A percentile compares a stretch with the other conserved stretches of the same genome.
Evolutionary conservation across 2,888 invertebrate species (phyloP).

Genomic region (Thecophora atra): DNA sequence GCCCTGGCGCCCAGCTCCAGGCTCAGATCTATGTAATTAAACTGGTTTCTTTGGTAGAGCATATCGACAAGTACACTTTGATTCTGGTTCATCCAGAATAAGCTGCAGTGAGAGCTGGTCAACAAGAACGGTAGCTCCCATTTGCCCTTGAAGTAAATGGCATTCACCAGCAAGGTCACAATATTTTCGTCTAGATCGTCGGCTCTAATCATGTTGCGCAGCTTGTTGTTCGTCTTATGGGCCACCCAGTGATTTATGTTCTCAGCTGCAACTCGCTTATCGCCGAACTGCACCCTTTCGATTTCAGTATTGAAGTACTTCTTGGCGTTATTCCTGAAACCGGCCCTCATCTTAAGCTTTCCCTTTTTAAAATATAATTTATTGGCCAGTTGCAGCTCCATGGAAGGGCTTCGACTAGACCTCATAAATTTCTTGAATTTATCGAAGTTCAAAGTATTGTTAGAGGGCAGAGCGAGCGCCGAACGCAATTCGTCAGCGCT

Average conservation of each 20-base stretch:
- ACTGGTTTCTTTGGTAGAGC: constrained; percentile 73
- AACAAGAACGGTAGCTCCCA: constrained; percentile 79
- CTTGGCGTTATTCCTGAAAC: constrained; percentile 71
- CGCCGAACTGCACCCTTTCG: constrained; percentile 72
- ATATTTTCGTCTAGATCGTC: constrained; percentile 68
- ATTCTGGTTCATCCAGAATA: constrained; percentile 73
- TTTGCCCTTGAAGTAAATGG: constrained; percentile 86
- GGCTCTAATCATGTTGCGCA: constrained; percentile 78
- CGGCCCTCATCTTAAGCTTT: constrained; percentile 68
- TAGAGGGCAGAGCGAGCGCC: constrained; percentile 43
- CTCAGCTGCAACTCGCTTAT: constrained; percentile 67
- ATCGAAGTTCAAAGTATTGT: constrained; percentile 18
- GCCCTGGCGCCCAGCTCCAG: constrained; percentile 70
- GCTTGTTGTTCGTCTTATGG: constrained; percentile 82
- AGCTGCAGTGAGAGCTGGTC: constrained; percentile 69
- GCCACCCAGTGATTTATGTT: constrained; percentile 86
- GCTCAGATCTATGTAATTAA: constrained; percentile 67
- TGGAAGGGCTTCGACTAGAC: not conserved
- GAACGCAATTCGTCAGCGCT: constrained; percentile 50
- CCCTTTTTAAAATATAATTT: constrained; percentile 76
- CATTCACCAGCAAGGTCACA: constrained; percentile 81
- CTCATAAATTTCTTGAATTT: constrained; percentile 42
- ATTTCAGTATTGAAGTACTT: constrained; percentile 75
- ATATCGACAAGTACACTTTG: constrained; percentile 71
- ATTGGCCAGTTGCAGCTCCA: constrained; percentile 73